These are phyloP conservation scores for Pseudorasbora parva DNA, from an alignment of 2,113 vertebrate species.

Conservation along the genomic window DNA sequence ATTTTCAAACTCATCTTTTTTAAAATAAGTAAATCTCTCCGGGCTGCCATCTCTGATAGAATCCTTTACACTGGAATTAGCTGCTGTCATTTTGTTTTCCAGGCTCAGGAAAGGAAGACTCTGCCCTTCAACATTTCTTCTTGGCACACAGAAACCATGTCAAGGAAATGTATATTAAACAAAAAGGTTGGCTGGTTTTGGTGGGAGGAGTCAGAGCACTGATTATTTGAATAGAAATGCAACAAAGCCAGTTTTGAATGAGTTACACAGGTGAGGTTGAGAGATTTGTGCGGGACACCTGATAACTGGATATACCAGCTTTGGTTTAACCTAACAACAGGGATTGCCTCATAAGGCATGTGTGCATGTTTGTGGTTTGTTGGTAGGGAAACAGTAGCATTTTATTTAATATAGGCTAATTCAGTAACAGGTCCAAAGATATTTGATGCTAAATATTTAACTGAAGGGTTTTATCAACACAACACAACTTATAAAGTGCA, in stretches of 20 bases:
- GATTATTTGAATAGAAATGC: constrained; percentile 67
- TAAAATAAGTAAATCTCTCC: constrained; percentile 71
- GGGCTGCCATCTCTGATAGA: constrained; percentile 14
- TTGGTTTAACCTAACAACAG: background rate
- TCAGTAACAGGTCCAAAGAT: background rate
- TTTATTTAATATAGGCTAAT: background rate
- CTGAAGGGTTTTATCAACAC: too few relatives aligned
- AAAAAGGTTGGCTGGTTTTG: constrained; percentile 13
- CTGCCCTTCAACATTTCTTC: background rate
- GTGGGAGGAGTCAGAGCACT: constrained; percentile 37
- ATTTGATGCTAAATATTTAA: background rate
- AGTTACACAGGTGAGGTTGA: background rate
- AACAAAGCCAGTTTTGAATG: constrained; percentile 64
- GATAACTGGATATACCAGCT: constrained; percentile 34
- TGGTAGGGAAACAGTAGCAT: background rate
- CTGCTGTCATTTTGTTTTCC: constrained; percentile 27
- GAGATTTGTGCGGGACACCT: background rate
- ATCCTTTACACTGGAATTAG: constrained; percentile 55
- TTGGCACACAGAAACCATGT: constrained; percentile 12
- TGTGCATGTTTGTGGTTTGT: background rate
- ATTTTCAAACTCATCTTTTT: constrained; percentile 80
- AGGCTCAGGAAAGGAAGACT: background rate
- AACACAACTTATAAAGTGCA: background rate
- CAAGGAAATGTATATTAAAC: constrained; percentile 22
- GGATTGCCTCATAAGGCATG: background rate